These are phyloP conservation scores for Etia nguti DNA, from an alignment of 2,113 vertebrate genomes.

Conservation along the genomic window DNA sequence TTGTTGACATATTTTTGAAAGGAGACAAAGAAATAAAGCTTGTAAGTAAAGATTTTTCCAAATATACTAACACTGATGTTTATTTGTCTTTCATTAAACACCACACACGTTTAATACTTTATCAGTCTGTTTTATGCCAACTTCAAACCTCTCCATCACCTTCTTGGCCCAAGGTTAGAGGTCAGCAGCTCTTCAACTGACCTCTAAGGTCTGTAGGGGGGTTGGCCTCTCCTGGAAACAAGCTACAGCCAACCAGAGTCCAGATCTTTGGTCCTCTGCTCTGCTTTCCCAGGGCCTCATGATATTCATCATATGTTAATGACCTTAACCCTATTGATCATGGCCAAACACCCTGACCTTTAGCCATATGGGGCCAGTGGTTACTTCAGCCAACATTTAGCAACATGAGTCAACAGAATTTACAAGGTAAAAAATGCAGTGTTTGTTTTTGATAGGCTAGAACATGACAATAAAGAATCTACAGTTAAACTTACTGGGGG, in stretches of 20 bases:
- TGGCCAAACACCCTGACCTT: slow-evolving; percentile 36
- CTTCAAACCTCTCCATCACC: slow-evolving; percentile 21
- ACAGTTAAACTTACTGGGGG: background rate
- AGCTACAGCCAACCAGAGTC: slow-evolving; percentile 47
- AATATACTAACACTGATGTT: background rate
- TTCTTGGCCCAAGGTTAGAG: slow-evolving; percentile 35
- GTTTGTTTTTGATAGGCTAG: background rate
- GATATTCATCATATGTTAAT: slow-evolving; percentile 75
- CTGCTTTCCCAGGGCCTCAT: slow-evolving; percentile 61
- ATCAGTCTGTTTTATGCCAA: slow-evolving; percentile 10
- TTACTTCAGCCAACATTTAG: slow-evolving; percentile 16
- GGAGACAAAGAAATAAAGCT: background rate
- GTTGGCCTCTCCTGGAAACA: slow-evolving; percentile 28
- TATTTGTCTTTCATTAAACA: slow-evolving; percentile 12
- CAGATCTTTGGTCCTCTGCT: background rate
- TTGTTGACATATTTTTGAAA: background rate
- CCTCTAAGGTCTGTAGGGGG: slow-evolving; percentile 38
- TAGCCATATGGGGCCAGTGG: slow-evolving; percentile 28
- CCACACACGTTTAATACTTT: slow-evolving; percentile 8
- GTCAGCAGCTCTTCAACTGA: slow-evolving; percentile 48
- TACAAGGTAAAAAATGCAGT: background rate
- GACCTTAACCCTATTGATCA: slow-evolving; percentile 70
- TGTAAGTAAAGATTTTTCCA: background rate
- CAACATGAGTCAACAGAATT: slow-evolving; percentile 35
- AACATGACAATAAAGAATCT: background rate